phyloP scores from a whole-genome alignment of 2,113 vertebrate species.

The Rhagologus leucostigma region DNA sequence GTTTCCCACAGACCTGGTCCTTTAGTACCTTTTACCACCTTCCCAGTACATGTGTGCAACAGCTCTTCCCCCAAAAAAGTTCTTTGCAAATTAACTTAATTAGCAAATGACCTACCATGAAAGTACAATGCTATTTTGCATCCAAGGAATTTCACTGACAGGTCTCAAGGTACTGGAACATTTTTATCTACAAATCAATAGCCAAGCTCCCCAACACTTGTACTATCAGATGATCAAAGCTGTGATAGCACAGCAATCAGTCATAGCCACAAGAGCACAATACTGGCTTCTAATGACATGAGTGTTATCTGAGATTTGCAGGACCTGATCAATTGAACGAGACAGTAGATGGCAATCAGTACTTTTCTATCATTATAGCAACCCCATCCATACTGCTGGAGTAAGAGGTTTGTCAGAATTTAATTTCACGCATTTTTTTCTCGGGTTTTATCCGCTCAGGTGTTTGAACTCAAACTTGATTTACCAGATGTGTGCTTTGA shows the following conservation, averaged over 20 bases:
- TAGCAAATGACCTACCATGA: constrained; percentile 52
- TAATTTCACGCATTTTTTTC: constrained; percentile 4
- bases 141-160: constrained; percentile 33
- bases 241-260: constrained; percentile 67
- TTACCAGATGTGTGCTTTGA: neutral
- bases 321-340: constrained; percentile 48
- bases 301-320: constrained; percentile 68
- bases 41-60: accelerated
- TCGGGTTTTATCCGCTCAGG: neutral
- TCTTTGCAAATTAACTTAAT: constrained; percentile 60
- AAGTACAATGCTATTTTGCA: constrained; percentile 23
- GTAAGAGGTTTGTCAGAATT: constrained; percentile 54
- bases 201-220: constrained; percentile 60
- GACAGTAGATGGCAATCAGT: constrained; percentile 52
- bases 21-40: neutral
- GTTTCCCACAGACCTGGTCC: no score
- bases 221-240: constrained; percentile 78
- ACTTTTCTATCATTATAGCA: constrained; percentile 53
- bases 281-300: constrained; percentile 69
- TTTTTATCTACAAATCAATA: constrained; percentile 81
- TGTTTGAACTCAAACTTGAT: neutral
- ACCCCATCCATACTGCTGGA: constrained; percentile 10
- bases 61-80: neutral
- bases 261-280: constrained; percentile 74
- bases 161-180: constrained; percentile 37